A percentile compares a stretch with the other conserved stretches of the same genome.
These are phyloP conservation scores for Eulacestoma nigropectus DNA, from an alignment of 2,113 vertebrate genomes.

Conservation along the genomic window DNA sequence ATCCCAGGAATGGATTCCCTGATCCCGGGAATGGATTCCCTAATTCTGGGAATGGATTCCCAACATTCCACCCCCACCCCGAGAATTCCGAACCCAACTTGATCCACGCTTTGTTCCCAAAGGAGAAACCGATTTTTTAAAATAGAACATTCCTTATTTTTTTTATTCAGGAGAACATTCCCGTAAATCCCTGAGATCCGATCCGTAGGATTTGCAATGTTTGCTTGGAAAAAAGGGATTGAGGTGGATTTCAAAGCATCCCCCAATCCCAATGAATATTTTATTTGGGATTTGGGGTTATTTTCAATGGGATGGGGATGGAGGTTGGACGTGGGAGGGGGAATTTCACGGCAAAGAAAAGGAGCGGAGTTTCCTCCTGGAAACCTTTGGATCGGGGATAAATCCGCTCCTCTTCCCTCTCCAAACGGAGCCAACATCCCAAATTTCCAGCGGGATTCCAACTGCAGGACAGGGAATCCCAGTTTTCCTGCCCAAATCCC, in stretches of 20 bases:
- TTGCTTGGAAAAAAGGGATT: not conserved
- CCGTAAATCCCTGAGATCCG: rapidly evolving
- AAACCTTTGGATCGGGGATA: not conserved
- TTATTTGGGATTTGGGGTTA: not conserved
- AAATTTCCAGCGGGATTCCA: not conserved
- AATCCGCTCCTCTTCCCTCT: not conserved
- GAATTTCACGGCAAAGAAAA: not conserved
- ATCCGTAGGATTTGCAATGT: too few relatives aligned
- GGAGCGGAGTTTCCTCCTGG: not conserved
- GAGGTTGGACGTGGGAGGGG: not conserved
- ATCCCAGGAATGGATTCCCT: too few relatives aligned
- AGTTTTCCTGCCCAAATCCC: not conserved
- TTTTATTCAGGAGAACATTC: not conserved
- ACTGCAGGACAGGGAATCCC: not conserved
- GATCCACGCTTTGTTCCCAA: not conserved
- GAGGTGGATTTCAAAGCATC: not conserved
- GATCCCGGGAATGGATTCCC: not conserved
- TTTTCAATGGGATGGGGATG: not conserved
- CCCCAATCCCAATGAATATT: not conserved
- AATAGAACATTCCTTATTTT: not conserved
- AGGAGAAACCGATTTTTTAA: not conserved
- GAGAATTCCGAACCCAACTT: too few relatives aligned
- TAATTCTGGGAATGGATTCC: not conserved
- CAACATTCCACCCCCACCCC: not conserved
- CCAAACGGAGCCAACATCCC: not conserved